phyloP scores from a whole-genome alignment of 1,140 invertebrate genomes.

The Saccostrea echinata region DNA sequence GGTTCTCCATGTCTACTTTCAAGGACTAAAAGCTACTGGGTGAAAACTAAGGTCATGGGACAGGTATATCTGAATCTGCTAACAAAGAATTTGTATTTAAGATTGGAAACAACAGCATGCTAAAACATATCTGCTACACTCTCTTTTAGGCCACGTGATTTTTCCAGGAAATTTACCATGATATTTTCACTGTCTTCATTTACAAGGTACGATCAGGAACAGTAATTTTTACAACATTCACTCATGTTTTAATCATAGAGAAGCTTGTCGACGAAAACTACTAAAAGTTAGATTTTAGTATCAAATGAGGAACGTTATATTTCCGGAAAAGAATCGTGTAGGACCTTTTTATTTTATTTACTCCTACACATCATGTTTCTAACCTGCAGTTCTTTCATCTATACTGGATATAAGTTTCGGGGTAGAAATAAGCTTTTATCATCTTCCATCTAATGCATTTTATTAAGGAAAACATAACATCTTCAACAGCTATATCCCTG shows the following conservation, averaged over 20 bases:
- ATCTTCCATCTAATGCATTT: constrained; percentile 6
- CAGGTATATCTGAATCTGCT: no score
- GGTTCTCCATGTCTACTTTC: no score
- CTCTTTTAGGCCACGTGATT: not conserved
- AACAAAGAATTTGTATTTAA: no score
- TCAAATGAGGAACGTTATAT: not conserved
- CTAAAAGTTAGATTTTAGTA: not conserved
- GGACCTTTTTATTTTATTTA: not conserved
- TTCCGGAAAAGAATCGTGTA: not conserved
- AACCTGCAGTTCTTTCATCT: constrained; percentile 31
- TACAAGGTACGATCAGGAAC: not conserved
- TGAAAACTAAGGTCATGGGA: no score
- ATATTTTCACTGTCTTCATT: not conserved
- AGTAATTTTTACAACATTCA: not conserved
- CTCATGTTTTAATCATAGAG: not conserved
- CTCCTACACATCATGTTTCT: constrained; percentile 12
- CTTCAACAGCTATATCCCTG: not conserved
- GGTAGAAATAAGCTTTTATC: constrained; percentile 13
- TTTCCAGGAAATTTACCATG: not conserved
- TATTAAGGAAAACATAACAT: constrained; percentile 23
- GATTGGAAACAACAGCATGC: no score
- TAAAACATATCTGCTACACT: no score
- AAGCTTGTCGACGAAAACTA: not conserved
- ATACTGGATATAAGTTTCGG: not conserved
- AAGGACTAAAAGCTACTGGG: no score